These are phyloP conservation scores for Callosobruchus maculatus DNA, from an alignment of 2,888 invertebrate species.

Conservation along the genomic window DNA sequence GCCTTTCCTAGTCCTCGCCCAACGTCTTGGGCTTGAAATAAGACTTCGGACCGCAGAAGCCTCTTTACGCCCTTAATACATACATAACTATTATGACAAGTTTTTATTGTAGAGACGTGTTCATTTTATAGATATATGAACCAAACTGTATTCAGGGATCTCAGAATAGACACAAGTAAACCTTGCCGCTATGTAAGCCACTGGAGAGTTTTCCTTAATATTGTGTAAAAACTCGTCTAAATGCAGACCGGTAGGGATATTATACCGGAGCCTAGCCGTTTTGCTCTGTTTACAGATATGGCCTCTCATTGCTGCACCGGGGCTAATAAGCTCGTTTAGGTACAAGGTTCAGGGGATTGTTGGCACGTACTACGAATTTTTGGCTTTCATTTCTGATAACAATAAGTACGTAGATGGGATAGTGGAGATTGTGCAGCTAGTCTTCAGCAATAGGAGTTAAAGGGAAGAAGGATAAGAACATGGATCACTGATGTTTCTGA, in stretches of 20 bases:
- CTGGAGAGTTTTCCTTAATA: slow-evolving; percentile 28
- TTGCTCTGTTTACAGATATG: not conserved
- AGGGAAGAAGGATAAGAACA: too few relatives aligned
- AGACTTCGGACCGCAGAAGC: too few relatives aligned
- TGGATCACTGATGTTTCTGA: too few relatives aligned
- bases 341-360: not conserved
- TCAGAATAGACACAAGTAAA: too few relatives aligned
- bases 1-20: too few relatives aligned
- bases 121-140: too few relatives aligned
- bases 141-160: too few relatives aligned
- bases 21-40: too few relatives aligned
- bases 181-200: not conserved
- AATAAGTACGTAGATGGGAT: not conserved
- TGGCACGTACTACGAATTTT: not conserved
- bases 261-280: not conserved
- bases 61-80: too few relatives aligned
- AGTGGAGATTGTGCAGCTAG: not conserved
- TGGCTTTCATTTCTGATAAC: not conserved
- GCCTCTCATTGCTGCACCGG: not conserved
- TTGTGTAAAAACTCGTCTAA: slow-evolving; percentile 34
- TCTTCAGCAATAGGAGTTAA: too few relatives aligned
- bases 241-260: slow-evolving; percentile 28
- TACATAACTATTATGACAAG: too few relatives aligned
- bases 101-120: too few relatives aligned
- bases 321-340: not conserved